Base-by-base conservation (phyloP, 1,140 invertebrate species). In the Caenorhabditis remanei region DNA sequence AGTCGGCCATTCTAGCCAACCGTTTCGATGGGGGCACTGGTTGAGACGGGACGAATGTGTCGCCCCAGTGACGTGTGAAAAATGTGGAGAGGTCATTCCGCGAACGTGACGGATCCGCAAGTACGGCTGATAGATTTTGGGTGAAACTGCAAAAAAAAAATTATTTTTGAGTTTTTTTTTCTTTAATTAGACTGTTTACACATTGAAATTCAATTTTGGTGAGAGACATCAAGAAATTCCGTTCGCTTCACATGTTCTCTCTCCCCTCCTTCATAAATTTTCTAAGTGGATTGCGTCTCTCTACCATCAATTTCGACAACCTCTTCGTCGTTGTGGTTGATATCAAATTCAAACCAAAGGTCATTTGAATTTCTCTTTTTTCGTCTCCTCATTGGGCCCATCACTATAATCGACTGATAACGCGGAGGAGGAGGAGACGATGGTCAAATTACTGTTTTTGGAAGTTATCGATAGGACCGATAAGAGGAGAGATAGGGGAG, bases 61-160 rank as follows among this genome's bases (percentile, higher is more conserved):
- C 97, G 58, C 98, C 98, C 98, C 98, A 99, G 88, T 97, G 97
- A 93, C 97, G 97, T 1, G 97, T 98, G 91, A 99, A 97, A 90
- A 99, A 97, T 92, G 88, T 93, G 90, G 89, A 91, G 94, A 95
- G 92, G 96, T 96, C 93, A 67, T 88, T 87, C 84, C 94, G 93
- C n/a, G 96, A 96, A 90, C 95, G 95, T 75, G 95, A 95, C 0
- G 98, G 98, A 94, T 99, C 97, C 94, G 98, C 98, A 43, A 99
- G 94, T 85, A 98, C 96, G 82, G 97, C 97, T 40, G 98, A 96
- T 88, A 99, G 94, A 93, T 99, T 99, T 93, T 98, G 97, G 32
- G 96, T 95, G 43, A 84, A 82, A 89, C 89, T 89, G 85, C 50
- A 90, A 89, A 79, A 21, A 16, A 65, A 4, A 19, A 58, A 79